Evolutionary conservation across 2,888 invertebrate species (phyloP).

Genomic region (Enchytraeus crypticus): DNA sequence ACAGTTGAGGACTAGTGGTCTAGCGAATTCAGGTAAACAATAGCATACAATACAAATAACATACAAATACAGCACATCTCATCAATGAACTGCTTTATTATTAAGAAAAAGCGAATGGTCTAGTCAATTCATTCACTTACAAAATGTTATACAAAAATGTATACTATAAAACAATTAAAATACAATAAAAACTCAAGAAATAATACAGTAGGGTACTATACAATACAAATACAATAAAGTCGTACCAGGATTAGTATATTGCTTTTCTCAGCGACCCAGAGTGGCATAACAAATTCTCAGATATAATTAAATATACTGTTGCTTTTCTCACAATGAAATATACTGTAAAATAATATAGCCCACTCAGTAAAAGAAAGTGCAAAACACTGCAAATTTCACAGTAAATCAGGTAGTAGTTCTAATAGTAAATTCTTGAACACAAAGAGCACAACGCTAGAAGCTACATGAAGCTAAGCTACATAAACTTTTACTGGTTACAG

Average conservation of each 20-base stretch:
- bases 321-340: neutral
- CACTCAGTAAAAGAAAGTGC: conserved; percentile 91
- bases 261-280: conserved; percentile 84
- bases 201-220: conserved; percentile 82
- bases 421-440: too few relatives aligned
- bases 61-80: conserved; percentile 79
- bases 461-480: too few relatives aligned
- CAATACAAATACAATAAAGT: conserved; percentile 87
- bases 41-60: too few relatives aligned
- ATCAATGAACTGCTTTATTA: conserved; percentile 94
- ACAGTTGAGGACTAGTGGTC: conserved; percentile 92
- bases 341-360: conserved; percentile 86
- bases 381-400: too few relatives aligned
- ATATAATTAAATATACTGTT: neutral
- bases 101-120: conserved; percentile 93
- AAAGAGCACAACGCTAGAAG: too few relatives aligned
- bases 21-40: conserved; percentile 80
- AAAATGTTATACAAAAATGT: too few relatives aligned
- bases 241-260: conserved; percentile 93
- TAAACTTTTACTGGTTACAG: too few relatives aligned
- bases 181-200: neutral
- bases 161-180: too few relatives aligned
- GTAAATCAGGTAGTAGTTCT: too few relatives aligned
- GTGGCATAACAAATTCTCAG: too few relatives aligned
- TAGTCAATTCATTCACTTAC: conserved; percentile 80